A percentile compares a stretch with the other conserved stretches of the same genome.
Evolutionary conservation across 1,140 invertebrate genomes (phyloP).

Genomic region (Conus ventricosus): DNA sequence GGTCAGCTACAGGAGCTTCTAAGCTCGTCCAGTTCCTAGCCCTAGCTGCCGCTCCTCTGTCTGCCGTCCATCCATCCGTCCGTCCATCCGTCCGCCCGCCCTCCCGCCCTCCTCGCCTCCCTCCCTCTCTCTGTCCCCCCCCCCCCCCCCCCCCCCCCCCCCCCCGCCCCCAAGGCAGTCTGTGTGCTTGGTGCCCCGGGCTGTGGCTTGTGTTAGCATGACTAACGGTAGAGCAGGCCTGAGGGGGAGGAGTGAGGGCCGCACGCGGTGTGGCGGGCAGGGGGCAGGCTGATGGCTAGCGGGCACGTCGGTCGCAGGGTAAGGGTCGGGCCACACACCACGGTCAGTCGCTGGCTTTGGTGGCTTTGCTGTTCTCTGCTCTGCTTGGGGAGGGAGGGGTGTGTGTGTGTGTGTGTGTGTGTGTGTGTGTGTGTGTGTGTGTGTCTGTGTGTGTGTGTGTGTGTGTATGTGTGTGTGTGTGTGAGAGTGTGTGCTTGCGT

Average conservation of each 20-base stretch:
- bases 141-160: not conserved
- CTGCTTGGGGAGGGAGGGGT: not conserved
- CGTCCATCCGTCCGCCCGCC: slow-evolving; percentile 3
- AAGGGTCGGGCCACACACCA: slow-evolving; percentile 33
- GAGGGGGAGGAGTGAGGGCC: not conserved
- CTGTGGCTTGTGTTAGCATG: not conserved
- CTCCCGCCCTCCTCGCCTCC: not conserved
- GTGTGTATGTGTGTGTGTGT: too few species aligned
- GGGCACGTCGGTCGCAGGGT: not conserved
- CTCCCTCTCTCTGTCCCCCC: slow-evolving; percentile 14
- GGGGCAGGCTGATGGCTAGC: not conserved
- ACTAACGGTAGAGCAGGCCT: not conserved
- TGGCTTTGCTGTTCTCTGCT: not conserved
- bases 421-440: too few species aligned
- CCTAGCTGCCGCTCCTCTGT: slow-evolving; percentile 14
- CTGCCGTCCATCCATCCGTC: slow-evolving; percentile 23
- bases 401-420: slow-evolving; percentile 16
- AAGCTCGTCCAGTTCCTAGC: not conserved
- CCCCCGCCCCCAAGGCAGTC: too few species aligned
- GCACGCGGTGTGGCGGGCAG: not conserved
- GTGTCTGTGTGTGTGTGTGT: too few species aligned
- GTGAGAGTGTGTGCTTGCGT: too few species aligned
- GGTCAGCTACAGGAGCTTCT: slow-evolving; percentile 32
- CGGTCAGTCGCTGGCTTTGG: not conserved
- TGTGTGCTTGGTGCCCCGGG: not conserved